Evolutionary conservation across 2,113 vertebrate species (phyloP).

Genomic region (Hylia prasina): DNA sequence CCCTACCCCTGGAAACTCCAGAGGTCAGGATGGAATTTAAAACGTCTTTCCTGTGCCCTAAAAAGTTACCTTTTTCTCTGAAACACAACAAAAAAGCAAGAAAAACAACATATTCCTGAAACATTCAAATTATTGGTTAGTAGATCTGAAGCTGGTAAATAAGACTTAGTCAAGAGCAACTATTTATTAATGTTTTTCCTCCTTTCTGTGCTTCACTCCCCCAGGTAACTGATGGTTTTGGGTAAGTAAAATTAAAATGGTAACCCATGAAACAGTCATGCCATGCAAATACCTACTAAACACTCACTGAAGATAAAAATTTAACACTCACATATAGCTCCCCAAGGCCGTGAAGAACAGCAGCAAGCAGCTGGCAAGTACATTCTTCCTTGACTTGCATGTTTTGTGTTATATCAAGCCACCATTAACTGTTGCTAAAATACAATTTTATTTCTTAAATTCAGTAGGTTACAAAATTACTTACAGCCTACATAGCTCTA

Average conservation of each 20-base stretch:
- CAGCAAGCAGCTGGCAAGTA: not conserved
- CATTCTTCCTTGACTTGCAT: not conserved
- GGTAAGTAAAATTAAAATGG: not conserved
- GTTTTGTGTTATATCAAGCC: not conserved
- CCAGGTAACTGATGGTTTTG: not conserved
- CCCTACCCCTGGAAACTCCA: not conserved
- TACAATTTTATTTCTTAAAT: not conserved
- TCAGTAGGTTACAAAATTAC: not conserved
- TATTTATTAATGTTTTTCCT: not conserved
- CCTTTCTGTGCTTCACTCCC: not conserved
- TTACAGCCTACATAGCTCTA: not conserved
- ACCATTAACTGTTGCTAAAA: not conserved
- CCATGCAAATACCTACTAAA: not conserved
- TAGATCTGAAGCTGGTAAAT: not conserved
- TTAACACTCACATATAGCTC: not conserved
- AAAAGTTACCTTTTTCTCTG: not conserved
- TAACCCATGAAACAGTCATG: not conserved
- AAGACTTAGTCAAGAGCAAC: not conserved
- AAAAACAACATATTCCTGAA: not conserved
- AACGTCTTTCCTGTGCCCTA: not conserved
- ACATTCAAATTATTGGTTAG: not conserved
- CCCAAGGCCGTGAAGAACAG: not conserved
- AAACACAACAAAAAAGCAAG: not conserved
- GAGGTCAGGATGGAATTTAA: not conserved
- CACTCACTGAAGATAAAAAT: not conserved